phyloP scores from a whole-genome alignment of 2,888 invertebrate genomes.

The Trissolcus japonicus region DNA sequence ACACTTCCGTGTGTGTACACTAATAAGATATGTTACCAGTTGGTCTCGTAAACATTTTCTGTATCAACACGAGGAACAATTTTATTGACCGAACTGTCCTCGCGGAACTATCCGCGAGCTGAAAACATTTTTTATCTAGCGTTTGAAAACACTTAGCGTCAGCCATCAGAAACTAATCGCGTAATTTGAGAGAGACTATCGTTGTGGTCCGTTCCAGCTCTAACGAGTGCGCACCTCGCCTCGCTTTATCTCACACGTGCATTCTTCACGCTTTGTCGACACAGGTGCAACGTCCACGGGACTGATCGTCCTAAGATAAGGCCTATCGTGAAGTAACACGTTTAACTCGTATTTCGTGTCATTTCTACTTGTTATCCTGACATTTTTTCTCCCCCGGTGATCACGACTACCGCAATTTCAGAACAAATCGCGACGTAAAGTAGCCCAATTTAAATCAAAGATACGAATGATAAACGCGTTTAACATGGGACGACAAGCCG shows the following conservation, averaged over 20 bases:
- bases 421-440: slow-evolving; percentile 34
- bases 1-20: no score
- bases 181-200: slow-evolving; percentile 31
- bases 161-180: slow-evolving; percentile 18
- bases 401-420: slow-evolving; percentile 29
- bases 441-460: slow-evolving; percentile 41
- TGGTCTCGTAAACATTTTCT: background rate
- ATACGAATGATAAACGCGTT: slow-evolving; percentile 36
- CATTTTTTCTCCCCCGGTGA: slow-evolving; percentile 28
- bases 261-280: slow-evolving; percentile 46
- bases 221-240: slow-evolving; percentile 68
- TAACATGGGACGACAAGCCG: slow-evolving; percentile 15
- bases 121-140: background rate
- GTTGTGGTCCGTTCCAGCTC: slow-evolving; percentile 66
- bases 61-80: background rate
- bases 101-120: slow-evolving; percentile 1
- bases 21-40: background rate
- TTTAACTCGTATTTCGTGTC: slow-evolving; percentile 46
- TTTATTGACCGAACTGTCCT: slow-evolving; percentile 11
- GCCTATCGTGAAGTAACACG: slow-evolving; percentile 31
- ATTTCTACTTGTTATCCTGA: slow-evolving; percentile 34
- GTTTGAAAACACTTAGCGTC: slow-evolving; percentile 14
- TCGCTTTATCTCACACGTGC: slow-evolving; percentile 36
- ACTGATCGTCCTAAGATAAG: slow-evolving; percentile 43
- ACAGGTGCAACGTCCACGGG: slow-evolving; percentile 47